These are phyloP conservation scores for Adoxophyes honmai DNA, from an alignment of 1,140 invertebrate genomes.

Conservation along the genomic window DNA sequence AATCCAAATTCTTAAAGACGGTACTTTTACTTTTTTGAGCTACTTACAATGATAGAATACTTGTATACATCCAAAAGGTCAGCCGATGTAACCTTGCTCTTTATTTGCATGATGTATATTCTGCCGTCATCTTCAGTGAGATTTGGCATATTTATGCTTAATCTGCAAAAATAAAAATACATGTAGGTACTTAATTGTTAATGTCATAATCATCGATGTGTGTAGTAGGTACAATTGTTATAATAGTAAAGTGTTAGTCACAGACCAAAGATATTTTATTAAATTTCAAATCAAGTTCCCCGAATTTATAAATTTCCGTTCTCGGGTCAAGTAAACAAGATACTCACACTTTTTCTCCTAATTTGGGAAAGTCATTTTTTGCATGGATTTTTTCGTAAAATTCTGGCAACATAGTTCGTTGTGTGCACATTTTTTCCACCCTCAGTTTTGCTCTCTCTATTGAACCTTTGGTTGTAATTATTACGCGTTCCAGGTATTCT, in stretches of 20 bases:
- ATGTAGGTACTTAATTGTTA: no score
- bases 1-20: no score
- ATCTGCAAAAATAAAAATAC: no score
- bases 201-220: no score
- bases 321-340: background rate
- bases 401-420: constrained; percentile 44
- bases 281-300: no score
- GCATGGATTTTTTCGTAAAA: constrained; percentile 30
- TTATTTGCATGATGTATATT: background rate
- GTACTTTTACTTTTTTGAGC: no score
- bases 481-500: constrained; percentile 36
- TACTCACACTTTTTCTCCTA: constrained; percentile 40
- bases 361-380: constrained; percentile 34
- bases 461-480: constrained; percentile 38
- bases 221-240: no score
- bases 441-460: constrained; percentile 43
- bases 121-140: background rate
- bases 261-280: no score
- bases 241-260: no score
- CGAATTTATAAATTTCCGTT: no score
- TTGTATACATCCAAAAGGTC: background rate
- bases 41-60: background rate
- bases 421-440: constrained; percentile 48
- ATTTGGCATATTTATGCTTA: background rate
- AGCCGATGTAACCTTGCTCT: background rate